phyloP scores from a whole-genome alignment of 2,888 invertebrate genomes.

The Scelioninae gen. 2 region DNA sequence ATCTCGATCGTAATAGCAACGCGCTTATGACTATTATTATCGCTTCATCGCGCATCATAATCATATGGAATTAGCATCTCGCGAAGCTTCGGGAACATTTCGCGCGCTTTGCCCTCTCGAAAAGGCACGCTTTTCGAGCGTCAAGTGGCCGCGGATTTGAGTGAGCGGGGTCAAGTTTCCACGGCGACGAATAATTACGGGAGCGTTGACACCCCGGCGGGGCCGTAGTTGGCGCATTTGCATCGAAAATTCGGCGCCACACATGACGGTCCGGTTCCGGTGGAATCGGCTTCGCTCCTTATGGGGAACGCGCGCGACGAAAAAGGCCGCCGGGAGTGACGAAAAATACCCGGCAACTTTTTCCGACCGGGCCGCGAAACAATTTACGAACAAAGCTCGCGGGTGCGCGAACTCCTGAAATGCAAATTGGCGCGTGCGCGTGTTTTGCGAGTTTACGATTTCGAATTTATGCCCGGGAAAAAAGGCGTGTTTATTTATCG shows the following conservation, averaged over 20 bases:
- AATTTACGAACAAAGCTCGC: slow-evolving; percentile 54
- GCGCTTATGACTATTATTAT: slow-evolving; percentile 60
- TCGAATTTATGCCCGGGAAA: slow-evolving; percentile 15
- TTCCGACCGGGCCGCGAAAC: slow-evolving; percentile 47
- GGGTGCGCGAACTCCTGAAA: slow-evolving; percentile 39
- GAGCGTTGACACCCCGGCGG: no score
- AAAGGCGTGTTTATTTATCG: slow-evolving; percentile 5
- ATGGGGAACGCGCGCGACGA: slow-evolving; percentile 42
- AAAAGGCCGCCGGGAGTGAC: slow-evolving; percentile 28
- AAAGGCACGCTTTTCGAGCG: no score
- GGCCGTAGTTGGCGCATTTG: slow-evolving; percentile 24
- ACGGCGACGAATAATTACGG: not conserved
- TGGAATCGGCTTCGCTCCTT: slow-evolving; percentile 39
- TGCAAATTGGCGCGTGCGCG: slow-evolving; percentile 29
- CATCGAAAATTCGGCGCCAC: slow-evolving; percentile 19
- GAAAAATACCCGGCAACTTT: slow-evolving; percentile 61
- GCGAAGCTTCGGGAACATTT: slow-evolving; percentile 30
- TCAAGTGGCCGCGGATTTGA: no score
- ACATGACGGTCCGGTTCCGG: slow-evolving; percentile 27
- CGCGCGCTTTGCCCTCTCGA: slow-evolving; percentile 30
- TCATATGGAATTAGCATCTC: slow-evolving; percentile 61
- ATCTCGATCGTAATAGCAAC: slow-evolving; percentile 60
- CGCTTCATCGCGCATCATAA: slow-evolving; percentile 59
- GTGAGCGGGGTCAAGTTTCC: slow-evolving; percentile 9
- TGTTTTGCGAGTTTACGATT: slow-evolving; percentile 25